Conservation (phyloP, 2,113 vertebrate genomes). For the Siniperca knerii region DNA sequence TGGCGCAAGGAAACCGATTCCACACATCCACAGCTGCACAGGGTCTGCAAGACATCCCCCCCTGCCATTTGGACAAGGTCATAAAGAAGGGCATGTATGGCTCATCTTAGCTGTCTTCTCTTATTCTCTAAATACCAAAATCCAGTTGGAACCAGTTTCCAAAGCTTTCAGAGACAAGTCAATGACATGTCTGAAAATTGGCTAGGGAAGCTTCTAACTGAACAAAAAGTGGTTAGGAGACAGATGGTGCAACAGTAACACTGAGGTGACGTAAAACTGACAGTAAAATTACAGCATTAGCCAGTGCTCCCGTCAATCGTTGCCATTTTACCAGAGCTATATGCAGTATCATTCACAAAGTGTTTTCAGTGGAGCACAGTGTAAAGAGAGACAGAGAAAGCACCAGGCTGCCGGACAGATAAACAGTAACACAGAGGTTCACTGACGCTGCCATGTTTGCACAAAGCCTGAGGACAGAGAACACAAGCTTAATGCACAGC, state of each 20-base stretch:
- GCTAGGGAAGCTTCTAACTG: constrained; percentile 6
- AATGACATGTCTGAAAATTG: background rate
- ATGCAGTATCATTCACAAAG: constrained; percentile 25
- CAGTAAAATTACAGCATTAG: constrained; percentile 23
- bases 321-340: background rate
- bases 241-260: constrained; percentile 9
- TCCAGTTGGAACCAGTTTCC: background rate
- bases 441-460: background rate
- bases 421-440: background rate
- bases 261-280: constrained; percentile 8
- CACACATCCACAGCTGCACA: background rate
- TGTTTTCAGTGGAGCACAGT: constrained; percentile 1
- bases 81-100: background rate
- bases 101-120: background rate
- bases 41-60: background rate
- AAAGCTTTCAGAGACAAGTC: constrained; percentile 19
- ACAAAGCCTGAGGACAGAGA: background rate
- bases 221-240: constrained; percentile 17
- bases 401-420: background rate
- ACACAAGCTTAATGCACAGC: background rate
- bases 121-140: background rate
- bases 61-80: background rate
- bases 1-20: background rate
- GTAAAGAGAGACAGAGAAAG: background rate
- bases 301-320: background rate